Percentiles rank a stretch among this genome's conserved stretches.
These are phyloP conservation scores for Lampropteryx suffumata DNA, from an alignment of 2,888 invertebrate species.

Conservation along the genomic window DNA sequence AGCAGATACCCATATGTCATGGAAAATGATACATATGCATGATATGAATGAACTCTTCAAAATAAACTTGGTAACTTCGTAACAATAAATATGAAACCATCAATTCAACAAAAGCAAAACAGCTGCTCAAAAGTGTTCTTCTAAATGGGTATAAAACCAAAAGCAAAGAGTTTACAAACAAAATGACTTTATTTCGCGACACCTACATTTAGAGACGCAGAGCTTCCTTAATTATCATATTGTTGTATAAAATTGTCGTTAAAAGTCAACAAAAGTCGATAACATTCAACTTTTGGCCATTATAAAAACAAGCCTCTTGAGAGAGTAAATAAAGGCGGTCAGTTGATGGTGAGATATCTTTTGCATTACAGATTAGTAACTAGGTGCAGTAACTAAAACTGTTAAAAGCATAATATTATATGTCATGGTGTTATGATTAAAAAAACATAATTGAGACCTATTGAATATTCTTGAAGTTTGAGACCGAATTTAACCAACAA, in stretches of 20 bases:
- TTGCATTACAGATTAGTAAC: slow-evolving; percentile 10
- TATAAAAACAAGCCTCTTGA: slow-evolving; percentile 65
- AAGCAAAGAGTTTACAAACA: slow-evolving; percentile 19
- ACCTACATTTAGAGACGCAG: slow-evolving; percentile 50
- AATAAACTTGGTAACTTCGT: too few relatives aligned
- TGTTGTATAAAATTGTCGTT: slow-evolving; percentile 77
- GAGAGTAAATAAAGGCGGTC: slow-evolving; percentile 48
- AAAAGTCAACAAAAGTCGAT: slow-evolving; percentile 73
- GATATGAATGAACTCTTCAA: too few relatives aligned
- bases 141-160: slow-evolving; percentile 17
- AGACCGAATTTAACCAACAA: too few relatives aligned
- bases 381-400: slow-evolving; percentile 11
- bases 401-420: too few relatives aligned
- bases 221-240: slow-evolving; percentile 72
- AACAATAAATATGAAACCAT: slow-evolving; percentile 1
- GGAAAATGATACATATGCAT: too few relatives aligned
- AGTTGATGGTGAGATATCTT: slow-evolving; percentile 18
- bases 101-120: slow-evolving; percentile 1
- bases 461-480: too few relatives aligned
- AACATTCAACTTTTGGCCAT: slow-evolving; percentile 62
- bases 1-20: too few relatives aligned
- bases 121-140: slow-evolving; percentile 9
- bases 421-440: too few relatives aligned
- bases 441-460: too few relatives aligned
- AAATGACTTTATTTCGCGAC: slow-evolving; percentile 25